A percentile compares a stretch with the other conserved stretches of the same genome.
Evolutionary conservation across 2,113 vertebrate genomes (phyloP).

Genomic region (Tautogolabrus adspersus): DNA sequence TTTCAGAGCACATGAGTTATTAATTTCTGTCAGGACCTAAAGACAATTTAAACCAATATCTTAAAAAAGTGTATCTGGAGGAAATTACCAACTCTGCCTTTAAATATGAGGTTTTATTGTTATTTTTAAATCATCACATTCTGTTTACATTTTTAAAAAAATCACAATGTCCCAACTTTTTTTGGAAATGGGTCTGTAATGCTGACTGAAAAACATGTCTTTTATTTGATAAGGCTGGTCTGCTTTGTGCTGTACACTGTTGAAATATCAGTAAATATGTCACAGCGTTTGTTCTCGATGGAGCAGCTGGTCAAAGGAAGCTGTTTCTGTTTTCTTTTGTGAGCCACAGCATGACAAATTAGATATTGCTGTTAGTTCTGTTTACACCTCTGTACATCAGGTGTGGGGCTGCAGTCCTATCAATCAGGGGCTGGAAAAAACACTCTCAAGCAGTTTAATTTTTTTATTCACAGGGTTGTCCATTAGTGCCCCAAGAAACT

Average conservation of each 20-base stretch:
- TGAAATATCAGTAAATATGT: conserved; percentile 48
- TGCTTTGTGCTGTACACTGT: conserved; percentile 30
- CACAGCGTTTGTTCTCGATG: conserved; percentile 30
- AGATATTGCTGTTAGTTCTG: conserved; percentile 28
- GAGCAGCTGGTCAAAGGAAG: conserved; percentile 39
- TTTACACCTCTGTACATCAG: conserved; percentile 46
- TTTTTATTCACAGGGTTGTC: conserved; percentile 43
- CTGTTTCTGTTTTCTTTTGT: conserved; percentile 23
- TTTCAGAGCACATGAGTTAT: no score
- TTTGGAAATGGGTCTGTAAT: not conserved
- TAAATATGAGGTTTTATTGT: no score
- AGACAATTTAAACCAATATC: no score
- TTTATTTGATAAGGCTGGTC: conserved; percentile 24
- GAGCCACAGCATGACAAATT: conserved; percentile 25
- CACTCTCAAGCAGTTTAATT: conserved; percentile 26
- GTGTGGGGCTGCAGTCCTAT: conserved; percentile 44
- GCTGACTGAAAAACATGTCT: conserved; percentile 47
- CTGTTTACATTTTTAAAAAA: no score
- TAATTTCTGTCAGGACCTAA: no score
- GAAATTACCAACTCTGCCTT: no score
- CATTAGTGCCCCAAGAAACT: conserved; percentile 51
- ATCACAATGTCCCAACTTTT: no score
- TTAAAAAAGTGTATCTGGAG: no score
- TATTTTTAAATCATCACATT: no score
- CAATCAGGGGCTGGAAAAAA: conserved; percentile 48